Evolutionary conservation across 1,140 invertebrate genomes (phyloP), one percentile per base, ranked within the genome.

Genomic region (Caenorhabditis tropicalis): DNA sequence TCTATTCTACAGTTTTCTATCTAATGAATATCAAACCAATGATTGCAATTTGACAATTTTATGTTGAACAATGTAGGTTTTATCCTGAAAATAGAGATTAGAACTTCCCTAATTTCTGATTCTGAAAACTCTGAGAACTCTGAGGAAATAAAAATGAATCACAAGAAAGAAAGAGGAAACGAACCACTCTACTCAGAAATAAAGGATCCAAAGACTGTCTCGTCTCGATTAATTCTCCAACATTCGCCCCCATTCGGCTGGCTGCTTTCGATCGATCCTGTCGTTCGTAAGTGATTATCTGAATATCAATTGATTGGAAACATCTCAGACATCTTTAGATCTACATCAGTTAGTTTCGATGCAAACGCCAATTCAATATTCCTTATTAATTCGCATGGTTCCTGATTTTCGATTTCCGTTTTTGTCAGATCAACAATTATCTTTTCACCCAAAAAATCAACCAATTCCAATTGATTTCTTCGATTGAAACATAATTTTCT

Each of bases 391-490:
- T 43, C 58, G 19, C 60, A 27, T 12, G 60, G 36, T 19, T 74
- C 65, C 12, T 43, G 65, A 15, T 39, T 43, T 43, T 74, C 65
- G n/a, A 74, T 43, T 21, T 74, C 65, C 1, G 65, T 19, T 43
- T 43, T 74, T 43, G 65, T 74, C 10, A 74, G n/a, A 4, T 82
- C 81, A 21, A 82, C 48, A 5, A 21, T 56, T 2, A 82, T 19
- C 27, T 74, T 46, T 29, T 65, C 51, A 9, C 58, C 58, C 2
- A 65, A 49, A 3, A 70, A 31, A 39, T 74, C 82, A 9, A 56
- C 48, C 33, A 82, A 19, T 49, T 82, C 82, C 27, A 82, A 24
- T 24, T 82, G 82, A 70, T 60, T 60, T 48, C 60, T 65, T 24
- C 43, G 39, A 39, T 82, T 82, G 82, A 82, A 70, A 49, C 43